Evolutionary conservation across 1,140 invertebrate genomes (phyloP), one percentile per base, ranked within the genome.

Genomic region (Dolichoris vasculosae): DNA sequence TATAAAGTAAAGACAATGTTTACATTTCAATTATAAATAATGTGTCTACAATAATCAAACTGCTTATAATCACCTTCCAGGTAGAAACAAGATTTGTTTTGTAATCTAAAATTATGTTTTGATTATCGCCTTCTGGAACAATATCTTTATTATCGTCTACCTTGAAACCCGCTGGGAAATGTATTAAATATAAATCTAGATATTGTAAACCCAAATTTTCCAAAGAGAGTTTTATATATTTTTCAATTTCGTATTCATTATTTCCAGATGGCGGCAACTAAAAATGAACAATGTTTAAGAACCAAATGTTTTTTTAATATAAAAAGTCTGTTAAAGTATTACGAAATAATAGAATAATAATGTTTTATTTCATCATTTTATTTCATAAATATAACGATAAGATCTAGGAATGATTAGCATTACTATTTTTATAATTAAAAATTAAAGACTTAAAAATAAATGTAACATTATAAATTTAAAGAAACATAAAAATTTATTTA

Each of bases 141-240:
- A 91, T 86, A 85, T 94, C 87, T 80, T 91, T 83, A 88, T 90
- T 90, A 30, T 95, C 87, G 86, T 95, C 94, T 84, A 93, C 91
- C 8, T 90, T 77, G 79, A 96, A 95, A 2, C 94, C 95, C 90
- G 97, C 96, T 0, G 97, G 97, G n/a, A 95, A 94, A 87, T 98
- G 97, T 78, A 98, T 94, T 20, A 98, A 93, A 90, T 97, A 98
- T 85, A 98, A 93, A 89, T 98, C 97, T 4, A 98, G 91, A 89
- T 98, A 98, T 78, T 96, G 95, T 82, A 97, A 89, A 85, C 96
- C 94, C 26, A 98, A 92, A 67, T 95, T 95, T 71, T 95, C 92
- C 46, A 98, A 91, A 0, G 97, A 97, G 73, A 95, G 91, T 71
- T 95, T 95, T 43, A 98, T 90, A 85, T 95, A 96, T 55, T 95